phyloP scores from a whole-genome alignment of 1,140 invertebrate genomes.

The Musca vetustissima region DNA sequence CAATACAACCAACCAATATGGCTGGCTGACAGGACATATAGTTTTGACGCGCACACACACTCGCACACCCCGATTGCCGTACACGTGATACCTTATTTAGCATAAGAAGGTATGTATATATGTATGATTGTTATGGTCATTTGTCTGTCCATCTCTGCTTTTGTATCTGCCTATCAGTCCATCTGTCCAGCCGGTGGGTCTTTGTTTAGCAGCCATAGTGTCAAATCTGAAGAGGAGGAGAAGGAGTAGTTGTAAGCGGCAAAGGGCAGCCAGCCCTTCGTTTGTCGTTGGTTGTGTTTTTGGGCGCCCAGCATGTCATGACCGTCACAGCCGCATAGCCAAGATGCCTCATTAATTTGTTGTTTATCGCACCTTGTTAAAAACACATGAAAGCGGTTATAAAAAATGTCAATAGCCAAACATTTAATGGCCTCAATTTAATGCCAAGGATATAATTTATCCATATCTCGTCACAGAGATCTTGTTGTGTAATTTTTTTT shows the following conservation, averaged over 20 bases:
- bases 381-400: slow-evolving; percentile 30
- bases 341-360: slow-evolving; percentile 30
- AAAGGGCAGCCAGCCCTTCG: background rate
- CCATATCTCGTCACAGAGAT: too few relatives aligned
- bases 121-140: too few relatives aligned
- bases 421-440: slow-evolving; percentile 21
- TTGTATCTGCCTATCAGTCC: background rate
- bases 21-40: too few relatives aligned
- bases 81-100: too few relatives aligned
- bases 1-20: too few relatives aligned
- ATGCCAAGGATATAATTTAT: background rate
- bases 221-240: background rate
- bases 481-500: too few relatives aligned
- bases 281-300: too few relatives aligned
- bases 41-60: too few relatives aligned
- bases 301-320: slow-evolving; percentile 22
- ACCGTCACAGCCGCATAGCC: background rate
- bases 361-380: slow-evolving; percentile 34
- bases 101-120: too few relatives aligned
- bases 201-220: background rate
- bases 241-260: background rate
- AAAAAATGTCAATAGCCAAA: slow-evolving; percentile 25
- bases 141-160: background rate
- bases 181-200: background rate
- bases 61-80: too few relatives aligned